Percentiles rank a stretch among this genome's conserved stretches.
phyloP scores from a whole-genome alignment of 2,888 invertebrate genomes.

The Diploptera punctata region DNA sequence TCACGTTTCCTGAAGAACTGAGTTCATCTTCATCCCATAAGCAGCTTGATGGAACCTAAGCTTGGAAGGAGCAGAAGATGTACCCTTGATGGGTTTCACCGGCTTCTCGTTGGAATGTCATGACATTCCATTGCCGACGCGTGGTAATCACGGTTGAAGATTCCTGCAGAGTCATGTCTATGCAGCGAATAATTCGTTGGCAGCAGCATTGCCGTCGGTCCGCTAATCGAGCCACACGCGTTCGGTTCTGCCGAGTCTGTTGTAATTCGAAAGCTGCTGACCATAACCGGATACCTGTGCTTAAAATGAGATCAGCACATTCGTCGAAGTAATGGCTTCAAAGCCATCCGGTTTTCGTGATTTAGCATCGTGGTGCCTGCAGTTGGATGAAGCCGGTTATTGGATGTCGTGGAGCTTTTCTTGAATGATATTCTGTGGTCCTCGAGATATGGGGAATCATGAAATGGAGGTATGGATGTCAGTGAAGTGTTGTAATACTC shows the following conservation, averaged over 20 bases:
- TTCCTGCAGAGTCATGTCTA: neutral
- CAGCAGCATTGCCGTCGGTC: conserved; percentile 18
- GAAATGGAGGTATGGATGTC: conserved; percentile 29
- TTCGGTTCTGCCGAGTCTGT: conserved; percentile 14
- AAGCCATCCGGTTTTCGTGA: conserved; percentile 6
- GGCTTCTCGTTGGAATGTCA: neutral
- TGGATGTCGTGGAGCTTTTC: conserved; percentile 19
- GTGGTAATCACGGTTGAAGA: conserved; percentile 21
- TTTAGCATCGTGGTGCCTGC: neutral
- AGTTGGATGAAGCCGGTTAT: neutral
- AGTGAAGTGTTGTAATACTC: conserved; percentile 11
- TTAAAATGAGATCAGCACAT: neutral
- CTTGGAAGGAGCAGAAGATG: neutral
- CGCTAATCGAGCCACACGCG: neutral
- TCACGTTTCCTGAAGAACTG: neutral
- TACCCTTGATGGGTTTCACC: neutral
- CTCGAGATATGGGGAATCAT: conserved; percentile 23
- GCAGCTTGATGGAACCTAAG: neutral
- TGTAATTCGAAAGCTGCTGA: neutral
- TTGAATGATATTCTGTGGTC: conserved; percentile 5
- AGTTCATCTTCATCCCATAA: neutral
- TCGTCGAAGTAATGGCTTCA: neutral
- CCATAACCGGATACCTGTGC: neutral
- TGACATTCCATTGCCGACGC: neutral
- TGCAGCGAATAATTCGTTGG: conserved; percentile 10